These are phyloP conservation scores for Cenopis cana DNA, from an alignment of 2,888 invertebrate species.

Conservation along the genomic window DNA sequence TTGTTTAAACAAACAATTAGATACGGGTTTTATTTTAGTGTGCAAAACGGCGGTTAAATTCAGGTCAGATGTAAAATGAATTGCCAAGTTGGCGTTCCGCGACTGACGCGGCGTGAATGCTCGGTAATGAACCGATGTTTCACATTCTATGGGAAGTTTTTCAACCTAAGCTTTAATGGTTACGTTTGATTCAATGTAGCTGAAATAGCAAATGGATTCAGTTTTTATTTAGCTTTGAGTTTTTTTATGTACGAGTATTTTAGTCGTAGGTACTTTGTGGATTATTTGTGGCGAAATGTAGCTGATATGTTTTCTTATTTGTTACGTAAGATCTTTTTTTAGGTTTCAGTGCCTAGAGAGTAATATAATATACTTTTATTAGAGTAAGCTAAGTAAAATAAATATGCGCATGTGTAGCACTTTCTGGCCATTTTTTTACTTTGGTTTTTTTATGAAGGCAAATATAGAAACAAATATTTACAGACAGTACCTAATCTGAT, in stretches of 20 bases:
- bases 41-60: constrained; percentile 54
- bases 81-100: constrained; percentile 59
- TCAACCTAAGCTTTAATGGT: constrained; percentile 51
- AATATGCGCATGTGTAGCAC: too few relatives aligned
- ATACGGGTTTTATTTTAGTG: constrained; percentile 24
- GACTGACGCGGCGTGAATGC: constrained; percentile 68
- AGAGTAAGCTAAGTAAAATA: too few relatives aligned
- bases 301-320: too few relatives aligned
- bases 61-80: constrained; percentile 69
- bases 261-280: too few relatives aligned
- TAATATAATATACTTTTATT: too few relatives aligned
- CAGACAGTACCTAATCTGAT: too few relatives aligned
- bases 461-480: too few relatives aligned
- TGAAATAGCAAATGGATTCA: constrained; percentile 29
- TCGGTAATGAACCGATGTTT: constrained; percentile 74
- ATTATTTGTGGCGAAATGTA: too few relatives aligned
- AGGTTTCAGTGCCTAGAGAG: too few relatives aligned
- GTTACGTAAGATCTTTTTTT: too few relatives aligned
- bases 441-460: too few relatives aligned
- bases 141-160: constrained; percentile 62
- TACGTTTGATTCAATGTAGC: constrained; percentile 31
- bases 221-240: not conserved
- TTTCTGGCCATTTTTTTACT: too few relatives aligned
- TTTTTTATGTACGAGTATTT: not conserved
- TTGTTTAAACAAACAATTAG: constrained; percentile 20